phyloP scores from a whole-genome alignment of 2,797 vertebrate genomes.

The Sebastes baramenuke region DNA sequence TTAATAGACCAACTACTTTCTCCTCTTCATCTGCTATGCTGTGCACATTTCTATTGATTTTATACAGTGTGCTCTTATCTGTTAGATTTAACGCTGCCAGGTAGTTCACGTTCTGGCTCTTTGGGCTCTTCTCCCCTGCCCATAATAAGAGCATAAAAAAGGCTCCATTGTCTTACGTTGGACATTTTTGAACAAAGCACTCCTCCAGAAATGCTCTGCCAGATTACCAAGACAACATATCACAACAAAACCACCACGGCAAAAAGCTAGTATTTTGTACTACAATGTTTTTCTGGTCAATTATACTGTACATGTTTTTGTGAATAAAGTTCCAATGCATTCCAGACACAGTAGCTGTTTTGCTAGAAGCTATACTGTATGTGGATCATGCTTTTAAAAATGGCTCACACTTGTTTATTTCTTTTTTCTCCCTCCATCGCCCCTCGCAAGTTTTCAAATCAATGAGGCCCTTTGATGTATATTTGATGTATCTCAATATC shows the following conservation, averaged over 20 bases:
- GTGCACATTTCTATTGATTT: not conserved
- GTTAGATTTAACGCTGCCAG: not conserved
- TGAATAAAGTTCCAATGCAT: not conserved
- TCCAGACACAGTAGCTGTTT: not conserved
- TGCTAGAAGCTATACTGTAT: not conserved
- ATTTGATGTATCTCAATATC: constrained; percentile 67
- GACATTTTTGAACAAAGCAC: not conserved
- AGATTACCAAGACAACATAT: constrained; percentile 19
- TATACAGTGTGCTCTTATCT: not conserved
- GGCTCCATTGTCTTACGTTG: not conserved
- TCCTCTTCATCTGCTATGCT: not conserved
- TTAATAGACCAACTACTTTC: not conserved
- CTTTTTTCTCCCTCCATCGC: not conserved
- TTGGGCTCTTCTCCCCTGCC: not conserved
- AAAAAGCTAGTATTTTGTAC: not conserved
- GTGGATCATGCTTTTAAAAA: not conserved
- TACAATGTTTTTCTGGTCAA: constrained; percentile 9
- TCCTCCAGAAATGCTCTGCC: not conserved
- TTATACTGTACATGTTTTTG: constrained; percentile 16
- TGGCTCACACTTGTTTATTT: constrained; percentile 7
- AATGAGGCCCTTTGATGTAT: constrained; percentile 62
- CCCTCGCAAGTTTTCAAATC: constrained; percentile 18
- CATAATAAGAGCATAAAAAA: not conserved
- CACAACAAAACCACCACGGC: constrained; percentile 1
- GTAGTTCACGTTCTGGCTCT: constrained; percentile 19